Percentiles rank a stretch among this genome's conserved stretches.
Evolutionary conservation across 2,113 vertebrate species (phyloP).

Genomic region (Hylia prasina): DNA sequence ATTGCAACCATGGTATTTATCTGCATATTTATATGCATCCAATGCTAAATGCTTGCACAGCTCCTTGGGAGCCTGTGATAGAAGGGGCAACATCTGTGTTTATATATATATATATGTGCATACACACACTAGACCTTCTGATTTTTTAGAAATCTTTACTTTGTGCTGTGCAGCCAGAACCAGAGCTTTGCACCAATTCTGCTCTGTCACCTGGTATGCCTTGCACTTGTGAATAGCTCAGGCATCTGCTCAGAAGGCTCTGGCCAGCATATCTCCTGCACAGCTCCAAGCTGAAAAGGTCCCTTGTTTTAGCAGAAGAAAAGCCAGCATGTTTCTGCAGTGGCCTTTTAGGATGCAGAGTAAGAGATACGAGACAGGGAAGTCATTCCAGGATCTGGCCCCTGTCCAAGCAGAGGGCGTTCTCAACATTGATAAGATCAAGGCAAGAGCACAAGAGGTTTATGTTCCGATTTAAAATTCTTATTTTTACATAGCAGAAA

Average conservation of each 20-base stretch:
- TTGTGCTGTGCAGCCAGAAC: background rate
- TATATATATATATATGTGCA: too few relatives aligned
- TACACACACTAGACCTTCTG: background rate
- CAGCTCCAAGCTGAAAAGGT: slow-evolving; percentile 10
- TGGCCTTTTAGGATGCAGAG: background rate
- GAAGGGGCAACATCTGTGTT: background rate
- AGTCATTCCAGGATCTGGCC: slow-evolving; percentile 31
- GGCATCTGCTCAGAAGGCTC: background rate
- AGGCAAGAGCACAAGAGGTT: slow-evolving; percentile 15
- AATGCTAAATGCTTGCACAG: background rate
- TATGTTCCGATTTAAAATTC: slow-evolving; percentile 4
- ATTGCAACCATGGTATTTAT: background rate
- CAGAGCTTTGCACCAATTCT: background rate
- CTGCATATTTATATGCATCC: background rate
- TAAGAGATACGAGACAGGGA: slow-evolving; percentile 31
- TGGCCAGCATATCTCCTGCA: background rate
- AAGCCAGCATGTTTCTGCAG: slow-evolving; percentile 3
- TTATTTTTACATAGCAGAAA: slow-evolving; percentile 41
- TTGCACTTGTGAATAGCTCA: background rate
- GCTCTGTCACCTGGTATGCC: background rate
- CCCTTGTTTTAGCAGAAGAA: background rate
- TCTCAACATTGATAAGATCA: slow-evolving; percentile 43
- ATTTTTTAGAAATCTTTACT: background rate
- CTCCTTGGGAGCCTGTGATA: background rate
- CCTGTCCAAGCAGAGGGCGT: background rate